phyloP scores from a whole-genome alignment of 2,888 invertebrate genomes.

The Andrena marginata region DNA sequence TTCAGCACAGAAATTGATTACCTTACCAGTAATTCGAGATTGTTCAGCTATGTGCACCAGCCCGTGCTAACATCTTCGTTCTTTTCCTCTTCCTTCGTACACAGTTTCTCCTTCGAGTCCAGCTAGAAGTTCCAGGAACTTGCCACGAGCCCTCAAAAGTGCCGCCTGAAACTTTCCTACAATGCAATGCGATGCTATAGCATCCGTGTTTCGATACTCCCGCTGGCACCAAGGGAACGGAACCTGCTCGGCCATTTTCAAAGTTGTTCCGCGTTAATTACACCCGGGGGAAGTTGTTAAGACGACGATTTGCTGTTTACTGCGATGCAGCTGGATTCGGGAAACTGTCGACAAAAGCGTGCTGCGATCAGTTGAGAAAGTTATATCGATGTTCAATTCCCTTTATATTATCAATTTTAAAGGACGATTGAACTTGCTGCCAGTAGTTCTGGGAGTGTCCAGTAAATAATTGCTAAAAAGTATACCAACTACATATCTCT shows the following conservation, averaged over 20 bases:
- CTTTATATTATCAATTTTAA: too few relatives aligned
- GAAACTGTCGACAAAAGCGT: background rate
- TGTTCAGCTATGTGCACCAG: background rate
- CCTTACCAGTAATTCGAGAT: background rate
- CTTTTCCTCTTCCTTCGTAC: constrained; percentile 1
- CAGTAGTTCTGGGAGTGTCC: too few relatives aligned
- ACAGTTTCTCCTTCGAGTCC: constrained; percentile 30
- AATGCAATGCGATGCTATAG: constrained; percentile 25
- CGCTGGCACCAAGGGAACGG: constrained; percentile 8
- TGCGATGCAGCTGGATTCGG: background rate
- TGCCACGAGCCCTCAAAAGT: constrained; percentile 28
- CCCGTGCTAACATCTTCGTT: constrained; percentile 22
- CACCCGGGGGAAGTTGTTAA: constrained; percentile 28
- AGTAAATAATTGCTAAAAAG: too few relatives aligned
- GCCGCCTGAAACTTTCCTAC: constrained; percentile 50
- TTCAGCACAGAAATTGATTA: background rate
- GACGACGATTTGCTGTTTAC: constrained; percentile 1
- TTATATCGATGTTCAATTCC: background rate
- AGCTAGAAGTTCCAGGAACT: constrained; percentile 46
- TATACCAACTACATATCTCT: too few relatives aligned
- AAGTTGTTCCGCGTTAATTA: constrained; percentile 38
- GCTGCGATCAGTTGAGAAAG: background rate
- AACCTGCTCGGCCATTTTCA: background rate
- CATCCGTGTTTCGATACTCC: constrained; percentile 20
- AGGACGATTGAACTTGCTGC: too few relatives aligned